Conservation (phyloP, 1,140 invertebrate genomes). For the Sinella curviseta region DNA sequence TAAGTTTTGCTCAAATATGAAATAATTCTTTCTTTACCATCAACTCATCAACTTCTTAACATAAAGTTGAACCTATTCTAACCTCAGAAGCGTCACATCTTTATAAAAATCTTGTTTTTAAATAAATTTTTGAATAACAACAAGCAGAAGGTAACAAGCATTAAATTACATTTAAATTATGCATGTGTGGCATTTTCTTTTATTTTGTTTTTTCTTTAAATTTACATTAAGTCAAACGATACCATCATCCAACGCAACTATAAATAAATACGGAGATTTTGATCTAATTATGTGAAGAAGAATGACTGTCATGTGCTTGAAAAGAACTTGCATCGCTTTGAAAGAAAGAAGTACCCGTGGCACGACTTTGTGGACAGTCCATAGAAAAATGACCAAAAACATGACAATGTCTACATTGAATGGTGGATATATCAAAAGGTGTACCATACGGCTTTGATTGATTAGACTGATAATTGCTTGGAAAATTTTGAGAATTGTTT, state of each 20-base stretch:
- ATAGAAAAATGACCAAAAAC: no score
- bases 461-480: no score
- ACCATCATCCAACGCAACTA: background rate
- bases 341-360: no score
- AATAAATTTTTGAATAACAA: no score
- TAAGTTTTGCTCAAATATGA: constrained; percentile 31
- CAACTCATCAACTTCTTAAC: constrained; percentile 19
- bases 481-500: no score
- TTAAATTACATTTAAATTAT: constrained; percentile 9
- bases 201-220: background rate
- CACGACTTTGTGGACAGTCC: no score
- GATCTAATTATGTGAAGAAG: background rate
- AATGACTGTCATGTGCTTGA: background rate
- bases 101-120: no score
- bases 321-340: background rate
- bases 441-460: no score
- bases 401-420: no score
- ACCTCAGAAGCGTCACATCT: no score
- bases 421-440: no score
- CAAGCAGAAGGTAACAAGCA: background rate
- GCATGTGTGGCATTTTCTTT: constrained; percentile 19
- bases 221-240: background rate
- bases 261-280: background rate
- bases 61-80: no score
- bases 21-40: constrained; percentile 25